Conservation (phyloP, 2,113 vertebrate species). For the Caracal caracal region DNA sequence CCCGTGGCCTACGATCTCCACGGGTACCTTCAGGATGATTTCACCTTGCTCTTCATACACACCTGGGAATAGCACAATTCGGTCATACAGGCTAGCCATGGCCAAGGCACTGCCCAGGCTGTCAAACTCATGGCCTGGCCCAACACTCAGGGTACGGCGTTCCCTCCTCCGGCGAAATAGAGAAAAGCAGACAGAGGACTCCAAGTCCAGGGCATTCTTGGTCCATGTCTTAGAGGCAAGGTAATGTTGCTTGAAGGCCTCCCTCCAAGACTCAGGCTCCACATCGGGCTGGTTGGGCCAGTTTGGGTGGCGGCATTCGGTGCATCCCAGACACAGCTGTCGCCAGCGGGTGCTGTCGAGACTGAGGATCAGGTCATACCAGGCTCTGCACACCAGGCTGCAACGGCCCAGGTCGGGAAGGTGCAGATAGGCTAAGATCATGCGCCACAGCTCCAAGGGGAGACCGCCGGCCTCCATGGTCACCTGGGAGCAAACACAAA, state of each 20-base stretch:
- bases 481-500: slow-evolving; percentile 53
- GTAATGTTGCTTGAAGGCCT: slow-evolving; percentile 91
- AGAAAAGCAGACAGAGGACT: slow-evolving; percentile 90
- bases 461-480: slow-evolving; percentile 89
- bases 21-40: slow-evolving; percentile 90
- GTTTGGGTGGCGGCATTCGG: slow-evolving; percentile 91
- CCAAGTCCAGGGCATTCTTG: slow-evolving; percentile 87
- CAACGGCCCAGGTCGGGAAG: slow-evolving; percentile 93
- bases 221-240: slow-evolving; percentile 91
- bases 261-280: slow-evolving; percentile 91
- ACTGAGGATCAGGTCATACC: slow-evolving; percentile 91
- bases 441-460: slow-evolving; percentile 91
- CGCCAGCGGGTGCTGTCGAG: slow-evolving; percentile 94
- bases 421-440: slow-evolving; percentile 91
- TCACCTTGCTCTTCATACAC: slow-evolving; percentile 92
- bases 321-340: slow-evolving; percentile 91
- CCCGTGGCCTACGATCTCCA: slow-evolving; percentile 91
- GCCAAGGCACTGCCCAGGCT: slow-evolving; percentile 89
- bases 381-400: slow-evolving; percentile 92
- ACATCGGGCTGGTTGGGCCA: slow-evolving; percentile 90
- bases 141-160: slow-evolving; percentile 87
- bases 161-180: slow-evolving; percentile 90
- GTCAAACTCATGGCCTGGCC: slow-evolving; percentile 86
- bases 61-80: slow-evolving; percentile 89
- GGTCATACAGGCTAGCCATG: slow-evolving; percentile 87